Evolutionary conservation across 2,113 vertebrate genomes (phyloP), one percentile per base, ranked within the genome.

Genomic region (Crotalus horridus): DNA sequence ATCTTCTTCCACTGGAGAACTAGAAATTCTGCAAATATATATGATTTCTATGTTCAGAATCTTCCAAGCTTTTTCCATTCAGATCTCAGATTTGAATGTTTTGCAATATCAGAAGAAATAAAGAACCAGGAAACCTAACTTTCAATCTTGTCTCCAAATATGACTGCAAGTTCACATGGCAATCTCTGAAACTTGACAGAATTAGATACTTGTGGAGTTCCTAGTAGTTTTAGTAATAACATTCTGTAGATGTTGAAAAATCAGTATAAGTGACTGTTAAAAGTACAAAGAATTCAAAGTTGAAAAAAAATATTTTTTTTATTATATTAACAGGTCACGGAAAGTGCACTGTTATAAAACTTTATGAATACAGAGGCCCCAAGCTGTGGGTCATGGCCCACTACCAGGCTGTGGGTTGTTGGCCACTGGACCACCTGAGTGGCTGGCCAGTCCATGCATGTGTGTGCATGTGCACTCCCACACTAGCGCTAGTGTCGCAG

Each of bases 221-320:
- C 8, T 48, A 54, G 3, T 55, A 51, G 13, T 29, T 13, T 4
- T 15, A 56, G 48, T 6, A 51, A 59, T 33, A 88, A 39, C 21
- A 20, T 88, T 88, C 29, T 26, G 10, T 21, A 46, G 69, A 59
- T 39, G 69, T 11, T 56, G 29, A 61, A 61, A 91, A 51, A 92
- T 23, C 54, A 59, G 54, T 58, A 54, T 51, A 10, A 2, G 17
- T 58, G 43, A 26, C 88, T 89, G 23, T 17, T 54, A 51, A 86
- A 85, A 17, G 43, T 21, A 85, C 69, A 85, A 90, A 92, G 91
- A 89, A 48, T 7, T 4, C 89, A 86, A 3, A 85, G 39, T 4
- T 93, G 90, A 58, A 88, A 93, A 88, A 93, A 6, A 86, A 86
- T 2, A 88, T 11, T 81, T 29, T 55, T n/a, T 43, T 43, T 90